Percentiles rank a stretch among this genome's conserved stretches.
These are phyloP conservation scores for Apis mellifera DNA, from an alignment of 1,140 invertebrate species.

Conservation along the genomic window DNA sequence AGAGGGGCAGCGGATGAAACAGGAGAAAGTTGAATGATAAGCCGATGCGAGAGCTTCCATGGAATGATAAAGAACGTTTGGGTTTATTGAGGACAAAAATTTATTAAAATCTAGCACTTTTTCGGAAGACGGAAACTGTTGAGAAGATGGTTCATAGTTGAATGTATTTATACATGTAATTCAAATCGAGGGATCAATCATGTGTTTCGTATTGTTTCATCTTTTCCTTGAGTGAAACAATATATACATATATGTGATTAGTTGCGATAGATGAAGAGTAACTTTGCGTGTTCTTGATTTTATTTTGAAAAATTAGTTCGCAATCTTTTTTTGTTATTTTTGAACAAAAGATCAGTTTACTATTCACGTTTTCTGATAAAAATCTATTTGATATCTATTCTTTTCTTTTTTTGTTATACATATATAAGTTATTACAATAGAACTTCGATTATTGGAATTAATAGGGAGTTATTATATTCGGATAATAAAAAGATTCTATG, in stretches of 20 bases:
- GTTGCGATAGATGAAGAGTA: background rate
- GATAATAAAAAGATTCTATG: too few species aligned
- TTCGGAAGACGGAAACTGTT: background rate
- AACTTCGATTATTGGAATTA: too few species aligned
- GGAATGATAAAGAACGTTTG: constrained; percentile 26
- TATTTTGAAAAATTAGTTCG: background rate
- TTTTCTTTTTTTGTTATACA: too few species aligned
- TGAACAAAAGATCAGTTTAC: too few species aligned
- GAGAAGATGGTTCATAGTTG: background rate
- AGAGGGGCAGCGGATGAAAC: too few species aligned
- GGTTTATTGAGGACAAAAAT: constrained; percentile 17
- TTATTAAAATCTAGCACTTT: constrained; percentile 38
- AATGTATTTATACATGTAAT: too few species aligned
- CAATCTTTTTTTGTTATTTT: background rate
- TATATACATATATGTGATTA: background rate
- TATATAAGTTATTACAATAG: too few species aligned
- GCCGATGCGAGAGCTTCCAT: background rate
- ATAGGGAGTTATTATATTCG: too few species aligned
- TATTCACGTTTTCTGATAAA: too few species aligned
- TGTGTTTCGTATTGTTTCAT: background rate
- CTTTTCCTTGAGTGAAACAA: background rate
- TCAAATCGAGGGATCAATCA: constrained; percentile 3
- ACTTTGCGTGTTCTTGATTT: background rate
- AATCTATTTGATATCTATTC: too few species aligned
- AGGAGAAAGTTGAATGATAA: constrained; percentile 24